Evolutionary conservation across 2,888 invertebrate genomes (phyloP).

Genomic region (Thalpophila matura): DNA sequence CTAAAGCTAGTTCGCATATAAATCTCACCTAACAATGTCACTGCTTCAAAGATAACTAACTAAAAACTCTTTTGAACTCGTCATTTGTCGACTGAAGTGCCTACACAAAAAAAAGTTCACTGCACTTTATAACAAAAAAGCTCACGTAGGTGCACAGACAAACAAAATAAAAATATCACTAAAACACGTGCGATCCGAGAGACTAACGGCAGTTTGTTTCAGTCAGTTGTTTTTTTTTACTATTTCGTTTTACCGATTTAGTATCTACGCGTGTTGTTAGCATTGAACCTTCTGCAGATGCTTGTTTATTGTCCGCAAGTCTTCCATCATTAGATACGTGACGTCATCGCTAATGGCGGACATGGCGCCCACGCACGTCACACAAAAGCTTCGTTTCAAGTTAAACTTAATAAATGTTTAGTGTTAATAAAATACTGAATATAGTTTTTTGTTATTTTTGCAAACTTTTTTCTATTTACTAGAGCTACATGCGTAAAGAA

Average conservation of each 20-base stretch:
- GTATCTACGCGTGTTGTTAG: neutral
- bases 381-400: constrained; percentile 3
- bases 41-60: neutral
- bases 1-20: no score
- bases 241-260: neutral
- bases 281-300: constrained; percentile 15
- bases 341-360: constrained; percentile 35
- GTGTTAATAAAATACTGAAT: constrained; percentile 3
- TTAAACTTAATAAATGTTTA: constrained; percentile 18
- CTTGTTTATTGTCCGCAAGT: neutral
- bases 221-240: neutral
- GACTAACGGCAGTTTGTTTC: neutral
- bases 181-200: neutral
- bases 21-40: neutral
- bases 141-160: constrained; percentile 13
- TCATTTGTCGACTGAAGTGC: no score
- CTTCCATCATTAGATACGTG: constrained; percentile 22
- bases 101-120: neutral
- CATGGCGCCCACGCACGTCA: constrained; percentile 25
- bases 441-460: neutral
- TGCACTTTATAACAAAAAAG: constrained; percentile 18
- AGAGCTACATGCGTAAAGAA: no score
- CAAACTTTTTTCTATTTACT: neutral
- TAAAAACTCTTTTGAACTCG: no score
- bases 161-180: neutral